Conservation (phyloP, 2,888 invertebrate genomes). For the Lissocephala sabroskyi region DNA sequence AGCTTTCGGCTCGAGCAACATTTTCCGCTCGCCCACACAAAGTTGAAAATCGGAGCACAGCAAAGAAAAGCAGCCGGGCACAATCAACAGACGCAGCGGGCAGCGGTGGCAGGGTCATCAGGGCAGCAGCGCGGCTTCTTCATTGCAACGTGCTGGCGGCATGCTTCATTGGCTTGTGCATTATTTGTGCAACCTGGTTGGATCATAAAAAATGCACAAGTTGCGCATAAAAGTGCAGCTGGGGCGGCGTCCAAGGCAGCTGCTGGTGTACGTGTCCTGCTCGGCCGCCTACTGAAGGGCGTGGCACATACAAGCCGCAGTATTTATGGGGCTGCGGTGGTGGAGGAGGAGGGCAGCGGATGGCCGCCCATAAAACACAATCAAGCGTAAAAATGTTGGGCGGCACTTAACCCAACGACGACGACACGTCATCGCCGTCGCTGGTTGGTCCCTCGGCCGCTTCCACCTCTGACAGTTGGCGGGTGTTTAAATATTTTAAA, state of each 20-base stretch:
- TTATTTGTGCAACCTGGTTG: constrained; percentile 67
- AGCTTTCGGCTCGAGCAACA: constrained; percentile 14
- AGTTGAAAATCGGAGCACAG: constrained; percentile 46
- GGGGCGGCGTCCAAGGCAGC: too few relatives aligned
- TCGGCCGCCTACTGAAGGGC: too few relatives aligned
- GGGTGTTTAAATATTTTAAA: constrained; percentile 57
- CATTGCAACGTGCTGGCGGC: constrained; percentile 31
- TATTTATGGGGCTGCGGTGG: constrained; percentile 51
- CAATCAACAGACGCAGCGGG: neutral
- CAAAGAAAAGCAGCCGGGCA: neutral
- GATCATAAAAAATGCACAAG: constrained; percentile 66
- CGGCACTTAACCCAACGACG: constrained; percentile 49
- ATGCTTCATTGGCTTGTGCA: constrained; percentile 66
- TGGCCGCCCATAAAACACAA: constrained; percentile 54
- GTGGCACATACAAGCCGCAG: constrained; percentile 56
- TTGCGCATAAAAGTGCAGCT: constrained; percentile 56
- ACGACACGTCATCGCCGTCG: constrained; percentile 26
- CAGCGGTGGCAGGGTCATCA: too few relatives aligned
- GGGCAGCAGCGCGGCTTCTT: constrained; percentile 4
- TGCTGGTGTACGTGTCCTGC: too few relatives aligned
- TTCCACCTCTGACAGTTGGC: neutral
- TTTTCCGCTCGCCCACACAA: constrained; percentile 24
- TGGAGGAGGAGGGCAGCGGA: constrained; percentile 3
- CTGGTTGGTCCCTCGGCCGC: neutral
- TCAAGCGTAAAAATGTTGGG: constrained; percentile 59